phyloP scores from a whole-genome alignment of 64 coral and sea anemone genomes.

The Pocillopora verrucosa region DNA sequence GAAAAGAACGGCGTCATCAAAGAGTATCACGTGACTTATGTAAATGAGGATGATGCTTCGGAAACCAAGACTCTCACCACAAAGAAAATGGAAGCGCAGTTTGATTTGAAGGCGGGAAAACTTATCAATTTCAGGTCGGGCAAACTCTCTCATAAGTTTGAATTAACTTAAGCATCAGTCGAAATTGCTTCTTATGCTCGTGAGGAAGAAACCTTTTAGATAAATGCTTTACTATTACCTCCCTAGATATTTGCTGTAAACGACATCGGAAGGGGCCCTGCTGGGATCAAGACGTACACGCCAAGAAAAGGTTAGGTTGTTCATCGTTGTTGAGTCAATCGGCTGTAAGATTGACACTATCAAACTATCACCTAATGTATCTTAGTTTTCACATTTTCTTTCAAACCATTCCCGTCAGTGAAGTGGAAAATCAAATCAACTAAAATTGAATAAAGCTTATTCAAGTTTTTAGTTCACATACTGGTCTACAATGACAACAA shows the following conservation, averaged over 20 bases:
- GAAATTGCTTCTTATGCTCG: neutral
- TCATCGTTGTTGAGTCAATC: neutral
- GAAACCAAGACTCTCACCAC: neutral
- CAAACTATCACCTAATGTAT: too few relatives aligned
- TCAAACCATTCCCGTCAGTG: too few relatives aligned
- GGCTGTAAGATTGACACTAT: neutral
- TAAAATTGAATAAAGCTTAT: too few relatives aligned
- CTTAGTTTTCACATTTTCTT: too few relatives aligned
- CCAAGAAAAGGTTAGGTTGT: neutral
- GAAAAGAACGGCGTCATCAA: conserved; percentile 21
- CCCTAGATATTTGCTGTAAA: neutral
- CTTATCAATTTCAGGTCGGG: neutral
- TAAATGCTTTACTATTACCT: neutral
- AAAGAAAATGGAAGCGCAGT: too few relatives aligned
- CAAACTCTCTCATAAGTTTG: neutral
- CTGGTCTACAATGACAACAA: too few relatives aligned
- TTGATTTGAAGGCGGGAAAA: too few relatives aligned
- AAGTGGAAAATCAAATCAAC: too few relatives aligned
- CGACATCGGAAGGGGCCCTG: neutral
- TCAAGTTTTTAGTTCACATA: too few relatives aligned
- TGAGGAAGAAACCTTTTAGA: neutral
- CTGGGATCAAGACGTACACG: neutral
- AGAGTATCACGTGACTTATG: conserved; percentile 31
- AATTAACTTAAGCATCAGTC: neutral
- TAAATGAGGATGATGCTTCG: neutral